Evolutionary conservation across 2,888 invertebrate species (phyloP), one percentile per base, ranked within the genome.

Genomic region (Ypsolopha sequella): DNA sequence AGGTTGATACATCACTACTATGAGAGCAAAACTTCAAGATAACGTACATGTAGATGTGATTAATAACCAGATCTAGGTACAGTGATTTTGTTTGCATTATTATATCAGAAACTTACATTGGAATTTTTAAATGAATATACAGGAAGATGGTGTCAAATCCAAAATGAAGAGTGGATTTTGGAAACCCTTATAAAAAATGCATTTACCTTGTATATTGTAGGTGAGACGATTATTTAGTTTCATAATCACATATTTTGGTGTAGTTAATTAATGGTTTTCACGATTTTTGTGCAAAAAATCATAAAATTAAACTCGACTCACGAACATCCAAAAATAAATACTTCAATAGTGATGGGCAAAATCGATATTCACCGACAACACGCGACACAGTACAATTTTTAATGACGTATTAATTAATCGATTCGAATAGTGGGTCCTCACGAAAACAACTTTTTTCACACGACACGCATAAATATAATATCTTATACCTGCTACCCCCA

Each of bases 241-340:
- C 33, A 33, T 10, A 33, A 41, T 50, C 41, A 50, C 49, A 41
- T 41, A 34, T 33, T 45, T 34, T 4, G 10, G 7, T 33, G 10
- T 10, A 46, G 8, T 11, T 34, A 11, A 54, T 55, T 53, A 55
- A 55, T 56, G 52, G 53, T 57, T 51, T 52, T 48, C 44, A 11
- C 9, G 38, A 50, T 48, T 51, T 59, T 66, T 67, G 65, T 68
- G 66, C 65, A 65, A 63, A 64, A 63, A 57, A 49, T 13, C 13
- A 51, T 60, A 60, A 62, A 60, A 53, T 53, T 65, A 65, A 64
- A 50, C 51, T 34, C 46, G 62, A 66, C 66, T 66, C 51, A 52
- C 64, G 68, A 65, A 67, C 64, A 66, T 73, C 74, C 73, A 73
- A 73, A 74, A 74, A 74, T 74, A 74, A 74, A 73, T 64, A 69